Conservation (phyloP, 2,888 invertebrate genomes). For the Herminia tarsipennalis region DNA sequence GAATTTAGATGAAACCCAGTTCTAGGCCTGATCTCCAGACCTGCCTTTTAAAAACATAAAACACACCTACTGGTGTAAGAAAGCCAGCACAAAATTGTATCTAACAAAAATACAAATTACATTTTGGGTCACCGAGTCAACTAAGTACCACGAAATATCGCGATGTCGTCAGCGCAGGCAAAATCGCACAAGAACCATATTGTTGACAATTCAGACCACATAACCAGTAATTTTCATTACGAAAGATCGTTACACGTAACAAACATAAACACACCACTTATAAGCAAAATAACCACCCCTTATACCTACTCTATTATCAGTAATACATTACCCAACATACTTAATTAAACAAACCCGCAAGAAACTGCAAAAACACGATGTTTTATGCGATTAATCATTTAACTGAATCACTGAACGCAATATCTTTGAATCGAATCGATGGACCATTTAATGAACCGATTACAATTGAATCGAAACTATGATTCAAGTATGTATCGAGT, state of each 20-base stretch:
- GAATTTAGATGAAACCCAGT: too few species aligned
- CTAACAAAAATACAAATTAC: not conserved
- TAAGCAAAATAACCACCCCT: not conserved
- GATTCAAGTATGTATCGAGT: slow-evolving; percentile 18
- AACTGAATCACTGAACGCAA: slow-evolving; percentile 18
- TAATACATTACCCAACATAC: slow-evolving; percentile 14
- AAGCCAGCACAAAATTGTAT: not conserved
- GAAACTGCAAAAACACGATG: slow-evolving; percentile 5
- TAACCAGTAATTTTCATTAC: slow-evolving; percentile 8
- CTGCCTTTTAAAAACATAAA: too few species aligned
- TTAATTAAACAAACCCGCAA: slow-evolving; percentile 17
- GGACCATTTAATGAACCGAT: slow-evolving; percentile 48
- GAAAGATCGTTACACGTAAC: slow-evolving; percentile 1
- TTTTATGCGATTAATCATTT: slow-evolving; percentile 27
- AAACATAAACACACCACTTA: not conserved
- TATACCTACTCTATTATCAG: slow-evolving; percentile 7
- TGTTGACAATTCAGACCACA: not conserved
- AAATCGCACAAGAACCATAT: not conserved
- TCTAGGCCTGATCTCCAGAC: too few species aligned
- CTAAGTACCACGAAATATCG: not conserved
- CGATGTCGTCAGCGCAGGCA: not conserved
- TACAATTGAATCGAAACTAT: slow-evolving; percentile 26
- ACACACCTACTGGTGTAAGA: too few species aligned
- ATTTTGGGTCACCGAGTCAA: not conserved
- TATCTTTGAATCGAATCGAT: slow-evolving; percentile 36